phyloP scores from a whole-genome alignment of 2,888 invertebrate genomes.

The Erebia aethiops region DNA sequence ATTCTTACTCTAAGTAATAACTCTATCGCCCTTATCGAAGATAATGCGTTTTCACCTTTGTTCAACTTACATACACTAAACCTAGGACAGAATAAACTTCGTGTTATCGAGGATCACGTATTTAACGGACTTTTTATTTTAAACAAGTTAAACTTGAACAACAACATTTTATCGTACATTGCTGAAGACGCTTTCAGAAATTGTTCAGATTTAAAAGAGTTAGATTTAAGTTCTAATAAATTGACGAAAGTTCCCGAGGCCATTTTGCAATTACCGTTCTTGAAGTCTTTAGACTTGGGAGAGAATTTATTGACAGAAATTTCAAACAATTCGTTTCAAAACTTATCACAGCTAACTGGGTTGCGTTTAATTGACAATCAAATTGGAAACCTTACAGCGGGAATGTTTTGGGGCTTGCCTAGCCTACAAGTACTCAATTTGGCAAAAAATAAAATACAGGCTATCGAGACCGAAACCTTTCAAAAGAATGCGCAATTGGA shows the following conservation, averaged over 20 bases:
- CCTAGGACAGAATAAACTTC: slow-evolving; percentile 92
- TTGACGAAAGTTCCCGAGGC: slow-evolving; percentile 92
- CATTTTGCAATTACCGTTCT: slow-evolving; percentile 89
- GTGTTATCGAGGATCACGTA: slow-evolving; percentile 89
- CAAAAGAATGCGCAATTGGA: slow-evolving; percentile 92
- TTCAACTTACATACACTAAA: slow-evolving; percentile 95
- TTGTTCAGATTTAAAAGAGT: slow-evolving; percentile 93
- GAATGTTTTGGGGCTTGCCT: slow-evolving; percentile 93
- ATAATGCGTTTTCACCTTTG: slow-evolving; percentile 92
- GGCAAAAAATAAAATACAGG: slow-evolving; percentile 94
- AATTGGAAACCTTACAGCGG: slow-evolving; percentile 92
- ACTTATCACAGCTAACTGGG: slow-evolving; percentile 93
- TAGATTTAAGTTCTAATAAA: slow-evolving; percentile 94
- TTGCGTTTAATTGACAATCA: slow-evolving; percentile 95
- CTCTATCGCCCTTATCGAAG: slow-evolving; percentile 91
- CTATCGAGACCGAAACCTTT: slow-evolving; percentile 92
- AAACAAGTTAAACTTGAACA: slow-evolving; percentile 92
- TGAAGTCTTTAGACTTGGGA: slow-evolving; percentile 95
- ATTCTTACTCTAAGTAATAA: slow-evolving; percentile 93
- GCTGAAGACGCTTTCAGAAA: slow-evolving; percentile 92
- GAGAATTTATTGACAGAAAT: slow-evolving; percentile 94
- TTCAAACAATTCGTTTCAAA: slow-evolving; percentile 91
- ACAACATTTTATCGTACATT: slow-evolving; percentile 90
- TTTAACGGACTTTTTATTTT: slow-evolving; percentile 93
- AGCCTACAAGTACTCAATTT: slow-evolving; percentile 93